Percentiles rank a stretch among this genome's conserved stretches.
Evolutionary conservation across 2,797 vertebrate species (phyloP).

Genomic region (Botia kubotai): DNA sequence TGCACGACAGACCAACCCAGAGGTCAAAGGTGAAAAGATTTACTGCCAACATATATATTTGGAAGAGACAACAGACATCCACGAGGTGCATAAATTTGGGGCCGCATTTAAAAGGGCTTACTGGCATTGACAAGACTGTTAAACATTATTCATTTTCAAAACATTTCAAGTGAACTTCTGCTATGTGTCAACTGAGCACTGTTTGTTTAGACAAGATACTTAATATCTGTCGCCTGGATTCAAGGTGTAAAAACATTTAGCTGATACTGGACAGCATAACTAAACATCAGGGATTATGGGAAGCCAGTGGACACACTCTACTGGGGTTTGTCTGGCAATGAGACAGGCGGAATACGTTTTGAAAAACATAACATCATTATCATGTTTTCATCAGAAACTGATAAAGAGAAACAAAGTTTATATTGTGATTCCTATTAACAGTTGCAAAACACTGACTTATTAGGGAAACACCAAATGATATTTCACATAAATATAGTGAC

Average conservation of each 20-base stretch:
- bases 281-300: constrained; percentile 59
- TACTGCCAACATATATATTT: constrained; percentile 44
- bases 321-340: not conserved
- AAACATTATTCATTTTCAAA: constrained; percentile 46
- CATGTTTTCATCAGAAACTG: constrained; percentile 31
- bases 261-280: constrained; percentile 55
- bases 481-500: not conserved
- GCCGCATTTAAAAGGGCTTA: constrained; percentile 34
- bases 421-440: constrained; percentile 13
- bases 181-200: constrained; percentile 8
- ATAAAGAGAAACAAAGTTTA: not conserved
- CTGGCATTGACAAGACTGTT: not conserved
- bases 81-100: constrained; percentile 16
- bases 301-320: constrained; percentile 49
- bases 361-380: constrained; percentile 46
- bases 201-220: constrained; percentile 53
- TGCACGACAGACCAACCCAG: constrained; percentile 62
- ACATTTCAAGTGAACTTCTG: constrained; percentile 46
- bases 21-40: constrained; percentile 22
- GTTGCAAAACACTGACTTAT: constrained; percentile 32
- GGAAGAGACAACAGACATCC: constrained; percentile 29
- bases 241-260: constrained; percentile 64
- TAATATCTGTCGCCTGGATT: constrained; percentile 40
- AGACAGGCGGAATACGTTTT: not conserved
- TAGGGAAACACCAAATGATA: not conserved